Base-by-base conservation (phyloP, 2,888 invertebrate genomes). In the Tolmerus cingulatus region DNA sequence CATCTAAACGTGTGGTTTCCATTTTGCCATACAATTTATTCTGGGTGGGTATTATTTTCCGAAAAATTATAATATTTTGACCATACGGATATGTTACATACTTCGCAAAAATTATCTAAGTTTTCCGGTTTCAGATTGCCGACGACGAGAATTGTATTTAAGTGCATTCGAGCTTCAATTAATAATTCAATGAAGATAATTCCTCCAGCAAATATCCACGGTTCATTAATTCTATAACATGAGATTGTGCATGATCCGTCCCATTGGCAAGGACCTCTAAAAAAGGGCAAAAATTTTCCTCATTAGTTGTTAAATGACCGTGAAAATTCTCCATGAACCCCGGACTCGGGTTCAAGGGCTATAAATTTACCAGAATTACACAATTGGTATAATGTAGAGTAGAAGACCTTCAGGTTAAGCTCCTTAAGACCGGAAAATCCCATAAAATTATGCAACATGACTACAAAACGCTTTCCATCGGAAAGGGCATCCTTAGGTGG, bases 371-470 rank as follows among this genome's bases (percentile, higher is more conserved):
- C n/a, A 14, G 51, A 79, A 79, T 51, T 79, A 51, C 79, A 79
- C 79, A 79, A 79, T 79, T 79, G 79, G 27, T 79, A 79, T 79
- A 79, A 23, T 19, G 79, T 46, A 51, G 51, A 46, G 30, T 30
- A 51, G 43, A 43, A 79, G 79, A 79, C 51, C 79, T 79, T 79
- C 79, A 79, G 79, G 79, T 79, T 79, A 79, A 79, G 46, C 79
- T 79, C 23, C 79, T 79, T 79, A 51, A 51, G 51, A 51, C 46
- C 43, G 51, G 37, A 30, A 79, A 79, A 79, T 79, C 79, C 79
- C 79, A 79, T 79, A 79, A 79, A 79, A 79, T 79, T 79, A 79
- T 79, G 79, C 79, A 79, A 79, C 79, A 79, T 79, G 79, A 79
- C 79, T 79, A 79, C 79, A 79, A 51, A 79, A 79, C 79, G 79